Evolutionary conservation across 2,888 invertebrate species (phyloP).

Genomic region (Pachydiplax longipennis): DNA sequence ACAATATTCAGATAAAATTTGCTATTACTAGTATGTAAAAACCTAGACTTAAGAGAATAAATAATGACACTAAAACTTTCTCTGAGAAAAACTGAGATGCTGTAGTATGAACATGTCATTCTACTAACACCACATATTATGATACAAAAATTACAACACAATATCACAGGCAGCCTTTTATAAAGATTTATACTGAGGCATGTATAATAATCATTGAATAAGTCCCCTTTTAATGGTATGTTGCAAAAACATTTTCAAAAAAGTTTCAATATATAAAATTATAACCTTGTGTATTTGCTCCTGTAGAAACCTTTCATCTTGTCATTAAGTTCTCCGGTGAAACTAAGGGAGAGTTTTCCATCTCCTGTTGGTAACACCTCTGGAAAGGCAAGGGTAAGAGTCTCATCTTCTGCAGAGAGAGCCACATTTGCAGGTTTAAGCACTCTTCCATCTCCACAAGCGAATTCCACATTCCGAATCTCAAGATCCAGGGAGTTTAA

Average conservation of each 20-base stretch:
- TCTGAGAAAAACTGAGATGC: too few relatives aligned
- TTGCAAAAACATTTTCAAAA: constrained; percentile 59
- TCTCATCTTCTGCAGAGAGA: constrained; percentile 69
- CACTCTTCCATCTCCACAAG: constrained; percentile 61
- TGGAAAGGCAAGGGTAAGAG: constrained; percentile 71
- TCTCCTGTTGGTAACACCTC: constrained; percentile 67
- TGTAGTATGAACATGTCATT: too few relatives aligned
- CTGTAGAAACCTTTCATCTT: constrained; percentile 96
- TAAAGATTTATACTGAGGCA: background rate
- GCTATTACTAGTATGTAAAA: too few relatives aligned
- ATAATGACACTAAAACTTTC: too few relatives aligned
- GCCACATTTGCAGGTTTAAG: constrained; percentile 57
- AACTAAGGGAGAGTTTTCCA: constrained; percentile 70
- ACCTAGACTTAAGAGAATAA: too few relatives aligned
- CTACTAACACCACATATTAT: too few relatives aligned
- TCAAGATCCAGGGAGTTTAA: constrained; percentile 81
- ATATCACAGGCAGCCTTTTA: too few relatives aligned
- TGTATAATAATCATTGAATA: background rate
- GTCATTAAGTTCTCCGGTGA: constrained; percentile 87
- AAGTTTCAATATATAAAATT: background rate
- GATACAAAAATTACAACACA: too few relatives aligned
- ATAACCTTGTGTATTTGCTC: constrained; percentile 75
- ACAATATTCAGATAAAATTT: too few relatives aligned
- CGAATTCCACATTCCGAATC: constrained; percentile 69
- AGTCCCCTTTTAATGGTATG: background rate